A percentile compares a stretch with the other conserved stretches of the same genome.
Conservation (phyloP, 2,113 vertebrate genomes). For the Oenanthe oenanthe region DNA sequence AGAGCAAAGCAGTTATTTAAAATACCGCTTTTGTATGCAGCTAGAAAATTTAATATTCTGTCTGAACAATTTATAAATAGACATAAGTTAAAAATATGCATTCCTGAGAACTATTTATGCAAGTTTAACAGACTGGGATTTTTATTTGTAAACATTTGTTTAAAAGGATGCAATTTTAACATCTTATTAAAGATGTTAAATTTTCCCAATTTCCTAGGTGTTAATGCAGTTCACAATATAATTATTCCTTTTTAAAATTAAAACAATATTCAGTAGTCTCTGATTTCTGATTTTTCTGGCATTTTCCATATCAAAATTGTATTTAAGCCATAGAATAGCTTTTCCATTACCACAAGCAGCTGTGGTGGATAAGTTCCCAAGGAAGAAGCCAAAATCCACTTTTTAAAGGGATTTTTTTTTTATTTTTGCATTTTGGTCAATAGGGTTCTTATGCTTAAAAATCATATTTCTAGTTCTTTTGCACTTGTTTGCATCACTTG, state of each 20-base stretch:
- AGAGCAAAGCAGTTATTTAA: constrained; percentile 27
- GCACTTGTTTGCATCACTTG: neutral
- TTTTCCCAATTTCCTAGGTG: neutral
- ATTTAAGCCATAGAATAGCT: neutral
- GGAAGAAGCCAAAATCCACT: neutral
- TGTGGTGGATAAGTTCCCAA: neutral
- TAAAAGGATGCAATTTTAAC: neutral
- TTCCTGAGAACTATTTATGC: neutral
- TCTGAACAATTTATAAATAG: neutral
- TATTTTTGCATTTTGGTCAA: neutral
- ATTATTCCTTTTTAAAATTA: neutral
- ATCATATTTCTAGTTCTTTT: neutral
- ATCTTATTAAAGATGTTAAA: neutral
- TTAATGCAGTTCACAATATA: neutral
- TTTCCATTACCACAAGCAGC: neutral
- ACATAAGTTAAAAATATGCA: neutral
- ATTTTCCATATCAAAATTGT: neutral
- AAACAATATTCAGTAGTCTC: neutral
- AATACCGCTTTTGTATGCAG: constrained; percentile 2
- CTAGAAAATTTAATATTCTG: constrained; percentile 26
- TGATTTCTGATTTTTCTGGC: neutral
- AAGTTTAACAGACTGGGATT: neutral
- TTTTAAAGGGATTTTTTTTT: neutral
- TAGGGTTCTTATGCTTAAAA: neutral
- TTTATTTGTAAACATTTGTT: neutral